Base-by-base conservation (phyloP, 2,888 invertebrate genomes). In the Azorinus chamasolen region DNA sequence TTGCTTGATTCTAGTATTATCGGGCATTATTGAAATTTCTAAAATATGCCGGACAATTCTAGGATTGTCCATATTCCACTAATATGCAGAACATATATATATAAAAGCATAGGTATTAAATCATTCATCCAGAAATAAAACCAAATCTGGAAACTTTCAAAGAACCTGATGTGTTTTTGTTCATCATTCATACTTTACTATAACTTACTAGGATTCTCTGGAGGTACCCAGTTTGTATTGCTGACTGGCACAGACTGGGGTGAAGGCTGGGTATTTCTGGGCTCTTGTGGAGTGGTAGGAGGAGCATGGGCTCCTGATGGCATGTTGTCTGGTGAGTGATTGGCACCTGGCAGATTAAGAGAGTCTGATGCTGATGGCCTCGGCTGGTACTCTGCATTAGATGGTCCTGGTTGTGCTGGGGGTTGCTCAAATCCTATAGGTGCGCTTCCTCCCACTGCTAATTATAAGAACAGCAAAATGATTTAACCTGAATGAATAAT, bases 131-230 rank as follows among this genome's bases (percentile, higher is more conserved):
- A n/a, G n/a, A n/a, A n/a, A n/a, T n/a, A n/a, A n/a, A n/a, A n/a
- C n/a, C n/a, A n/a, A n/a, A n/a, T n/a, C n/a, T n/a, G n/a, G n/a
- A n/a, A n/a, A n/a, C n/a, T n/a, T n/a, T n/a, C n/a, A n/a, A n/a
- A n/a, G n/a, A n/a, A n/a, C n/a, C n/a, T n/a, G n/a, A n/a, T n/a
- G n/a, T n/a, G n/a, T n/a, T n/a, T n/a, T n/a, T n/a, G n/a, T n/a
- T n/a, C n/a, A n/a, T n/a, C n/a, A n/a, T n/a, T n/a, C n/a, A n/a
- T n/a, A n/a, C n/a, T n/a, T n/a, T n/a, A n/a, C n/a, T n/a, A n/a
- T n/a, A n/a, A 71, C 83, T 73, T 72, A 88, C 89, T 72, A 61
- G 89, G 79, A 73, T 87, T 88, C 10, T 83, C 63, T 1, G 87
- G 87, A 18, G 90, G 89, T 39, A 74, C 83, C 90, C 89, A 89